Conservation (phyloP, 2,113 vertebrate genomes). For the Eupsittula cactorum region DNA sequence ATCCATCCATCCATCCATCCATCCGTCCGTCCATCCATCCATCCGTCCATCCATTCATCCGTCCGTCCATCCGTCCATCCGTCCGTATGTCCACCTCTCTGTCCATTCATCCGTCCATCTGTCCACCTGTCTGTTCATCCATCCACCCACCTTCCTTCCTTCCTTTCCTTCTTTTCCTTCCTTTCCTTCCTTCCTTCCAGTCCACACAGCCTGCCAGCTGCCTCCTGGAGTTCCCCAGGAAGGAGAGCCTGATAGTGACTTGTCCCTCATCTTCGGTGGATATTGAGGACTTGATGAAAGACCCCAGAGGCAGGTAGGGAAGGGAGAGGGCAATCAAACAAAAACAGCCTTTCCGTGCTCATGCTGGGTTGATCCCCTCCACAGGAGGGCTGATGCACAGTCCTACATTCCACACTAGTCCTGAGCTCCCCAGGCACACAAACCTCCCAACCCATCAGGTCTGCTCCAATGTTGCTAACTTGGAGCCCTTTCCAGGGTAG, state of each 20-base stretch:
- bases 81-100: neutral
- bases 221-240: neutral
- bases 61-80: neutral
- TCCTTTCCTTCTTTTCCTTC: neutral
- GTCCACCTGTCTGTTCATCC: too few species aligned
- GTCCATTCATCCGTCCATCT: neutral
- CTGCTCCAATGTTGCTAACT: neutral
- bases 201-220: neutral
- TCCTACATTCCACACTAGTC: accelerated
- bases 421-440: accelerated
- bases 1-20: neutral
- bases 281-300: neutral
- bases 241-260: neutral
- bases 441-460: neutral
- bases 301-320: neutral
- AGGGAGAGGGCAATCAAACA: neutral
- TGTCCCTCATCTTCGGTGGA: neutral
- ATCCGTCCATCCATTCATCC: neutral
- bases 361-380: neutral
- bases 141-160: neutral
- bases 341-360: neutral
- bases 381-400: neutral
- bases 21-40: neutral
- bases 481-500: neutral
- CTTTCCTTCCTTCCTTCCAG: neutral